Conservation (phyloP, 2,797 vertebrate genomes). For the Benthosema pterotum region DNA sequence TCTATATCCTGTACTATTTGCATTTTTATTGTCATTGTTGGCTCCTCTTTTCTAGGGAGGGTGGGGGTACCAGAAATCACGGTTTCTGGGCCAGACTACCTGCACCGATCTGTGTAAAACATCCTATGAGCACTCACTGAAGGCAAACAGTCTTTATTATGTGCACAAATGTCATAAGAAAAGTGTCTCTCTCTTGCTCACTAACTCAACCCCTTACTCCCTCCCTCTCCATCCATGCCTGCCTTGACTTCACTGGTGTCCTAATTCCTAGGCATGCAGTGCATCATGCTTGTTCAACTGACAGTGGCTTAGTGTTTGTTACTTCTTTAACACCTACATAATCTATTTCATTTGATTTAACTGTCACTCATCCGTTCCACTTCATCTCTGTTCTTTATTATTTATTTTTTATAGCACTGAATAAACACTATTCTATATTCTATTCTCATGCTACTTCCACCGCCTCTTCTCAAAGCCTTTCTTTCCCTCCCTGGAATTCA, state of each 20-base stretch:
- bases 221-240: neutral
- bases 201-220: neutral
- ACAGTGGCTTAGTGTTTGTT: conserved; percentile 59
- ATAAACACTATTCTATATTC: conserved; percentile 66
- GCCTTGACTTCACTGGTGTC: conserved; percentile 27
- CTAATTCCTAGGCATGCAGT: conserved; percentile 53
- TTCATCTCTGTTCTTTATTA: conserved; percentile 43
- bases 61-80: too few relatives aligned
- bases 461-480: conserved; percentile 61
- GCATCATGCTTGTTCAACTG: conserved; percentile 42
- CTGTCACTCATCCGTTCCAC: conserved; percentile 67
- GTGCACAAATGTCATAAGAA: conserved; percentile 68
- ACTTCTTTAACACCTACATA: conserved; percentile 75
- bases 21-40: too few relatives aligned
- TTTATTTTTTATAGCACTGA: conserved; percentile 33
- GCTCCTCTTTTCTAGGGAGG: too few relatives aligned
- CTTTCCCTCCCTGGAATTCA: conserved; percentile 73
- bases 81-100: too few relatives aligned
- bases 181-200: conserved; percentile 20
- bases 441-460: conserved; percentile 61
- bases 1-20: too few relatives aligned
- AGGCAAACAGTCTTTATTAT: too few relatives aligned
- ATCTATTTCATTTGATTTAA: conserved; percentile 77
- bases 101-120: too few relatives aligned
- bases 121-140: too few relatives aligned